These are phyloP conservation scores for Anas platyrhynchos DNA, from an alignment of 2,113 vertebrate genomes.

Conservation along the genomic window DNA sequence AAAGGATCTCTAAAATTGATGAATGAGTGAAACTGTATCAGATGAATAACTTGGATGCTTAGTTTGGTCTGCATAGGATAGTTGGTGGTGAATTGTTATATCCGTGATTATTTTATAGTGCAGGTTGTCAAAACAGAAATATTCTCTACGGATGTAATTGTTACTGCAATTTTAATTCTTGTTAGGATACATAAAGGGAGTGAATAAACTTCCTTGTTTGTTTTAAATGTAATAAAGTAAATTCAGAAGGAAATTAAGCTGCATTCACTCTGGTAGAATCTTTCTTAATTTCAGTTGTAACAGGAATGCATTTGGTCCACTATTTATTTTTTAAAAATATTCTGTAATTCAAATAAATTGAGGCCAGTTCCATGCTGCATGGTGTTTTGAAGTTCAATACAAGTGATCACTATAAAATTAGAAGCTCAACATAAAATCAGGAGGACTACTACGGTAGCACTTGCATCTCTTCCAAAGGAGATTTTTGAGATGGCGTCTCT, in stretches of 20 bases:
- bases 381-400: background rate
- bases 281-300: background rate
- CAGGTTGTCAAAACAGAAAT: background rate
- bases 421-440: background rate
- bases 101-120: background rate
- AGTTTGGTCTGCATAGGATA: background rate
- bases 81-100: background rate
- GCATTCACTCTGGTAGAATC: background rate
- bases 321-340: background rate
- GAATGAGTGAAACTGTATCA: background rate
- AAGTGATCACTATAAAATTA: background rate
- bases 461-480: background rate
- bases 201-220: background rate
- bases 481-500: background rate
- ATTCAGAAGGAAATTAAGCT: background rate
- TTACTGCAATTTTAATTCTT: background rate
- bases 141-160: background rate
- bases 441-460: background rate
- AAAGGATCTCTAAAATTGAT: background rate
- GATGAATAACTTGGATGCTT: background rate
- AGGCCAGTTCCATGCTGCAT: background rate
- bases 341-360: background rate
- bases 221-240: background rate
- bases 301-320: background rate
- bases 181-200: background rate